Conservation (phyloP, 2,797 vertebrate species). For the Allenopithecus nigroviridis region DNA sequence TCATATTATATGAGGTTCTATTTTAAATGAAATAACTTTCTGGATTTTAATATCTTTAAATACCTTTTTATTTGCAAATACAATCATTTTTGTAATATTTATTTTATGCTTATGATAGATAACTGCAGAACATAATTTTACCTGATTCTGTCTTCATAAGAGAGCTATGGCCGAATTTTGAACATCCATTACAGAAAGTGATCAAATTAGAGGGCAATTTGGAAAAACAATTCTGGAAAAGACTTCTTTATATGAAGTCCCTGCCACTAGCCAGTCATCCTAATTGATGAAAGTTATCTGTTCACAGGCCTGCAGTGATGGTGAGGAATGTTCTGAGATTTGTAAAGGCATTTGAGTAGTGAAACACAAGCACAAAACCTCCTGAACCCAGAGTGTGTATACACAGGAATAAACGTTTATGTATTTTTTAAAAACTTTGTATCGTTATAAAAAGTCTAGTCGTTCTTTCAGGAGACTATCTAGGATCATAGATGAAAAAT, state of each 20-base stretch:
- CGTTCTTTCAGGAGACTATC: not conserved
- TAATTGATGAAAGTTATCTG: not conserved
- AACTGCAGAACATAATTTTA: not conserved
- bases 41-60: constrained; percentile 28
- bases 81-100: constrained; percentile 48
- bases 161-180: not conserved
- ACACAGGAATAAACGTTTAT: not conserved
- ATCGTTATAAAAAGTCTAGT: not conserved
- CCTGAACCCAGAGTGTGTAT: not conserved
- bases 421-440: not conserved
- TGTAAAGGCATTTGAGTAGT: not conserved
- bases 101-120: constrained; percentile 36
- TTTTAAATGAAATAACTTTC: not conserved
- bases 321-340: not conserved
- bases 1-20: not conserved
- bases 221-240: not conserved
- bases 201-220: not conserved
- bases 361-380: not conserved
- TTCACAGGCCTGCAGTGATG: not conserved
- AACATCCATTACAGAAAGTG: not conserved
- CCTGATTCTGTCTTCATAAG: not conserved
- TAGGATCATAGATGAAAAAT: not conserved
- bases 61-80: constrained; percentile 29
- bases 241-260: not conserved
- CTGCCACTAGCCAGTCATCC: not conserved